Evolutionary conservation across 2,797 vertebrate genomes (phyloP), one percentile per base, ranked within the genome.

Genomic region (Pyrrhura leucotis): DNA sequence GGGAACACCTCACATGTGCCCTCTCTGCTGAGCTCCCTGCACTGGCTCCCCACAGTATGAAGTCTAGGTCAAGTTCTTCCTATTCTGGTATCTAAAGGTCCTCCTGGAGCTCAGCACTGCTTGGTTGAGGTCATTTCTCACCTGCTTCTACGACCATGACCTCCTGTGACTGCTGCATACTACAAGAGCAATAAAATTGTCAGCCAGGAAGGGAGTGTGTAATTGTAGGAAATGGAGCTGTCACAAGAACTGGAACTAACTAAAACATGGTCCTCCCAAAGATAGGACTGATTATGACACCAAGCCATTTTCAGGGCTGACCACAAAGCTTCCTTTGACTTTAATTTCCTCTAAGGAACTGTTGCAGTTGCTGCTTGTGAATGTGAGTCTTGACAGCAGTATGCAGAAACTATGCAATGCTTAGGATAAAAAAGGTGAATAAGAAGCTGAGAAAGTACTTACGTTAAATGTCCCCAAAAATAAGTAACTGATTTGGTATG

Each of bases 221-320:
- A 66, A 58, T 50, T 26, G 9, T 44, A 62, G 54, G 81, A 87
- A 88, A 69, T 0, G 3, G 47, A 40, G 54, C 66, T 93, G 45
- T 61, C 25, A 1, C 45, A 29, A 23, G 80, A 54, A 31, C 69
- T 53, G 66, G 35, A 83, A 61, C 65, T 56, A 51, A 85, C 35
- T 39, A 45, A 6, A 10, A 9, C 5, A 0, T 2, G 18, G 44
- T 51, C 50, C 31, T 80, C 44, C 21, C 48, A 84, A 37, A 29
- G 31, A 48, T 21, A n/a, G n/a, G 39, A 31, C 16, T 23, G 63
- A 67, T 23, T 0, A 0, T 4, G 14, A 28, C 65, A 53, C 42
- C 17, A 51, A 7, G 48, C n/a, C n/a, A 5, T n/a, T 54, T 79
- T 35, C 35, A 35, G 53, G 20, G 14, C 25, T 86, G 33, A 50